phyloP scores from a whole-genome alignment of 2,113 vertebrate genomes.

The Eurypyga helias region DNA sequence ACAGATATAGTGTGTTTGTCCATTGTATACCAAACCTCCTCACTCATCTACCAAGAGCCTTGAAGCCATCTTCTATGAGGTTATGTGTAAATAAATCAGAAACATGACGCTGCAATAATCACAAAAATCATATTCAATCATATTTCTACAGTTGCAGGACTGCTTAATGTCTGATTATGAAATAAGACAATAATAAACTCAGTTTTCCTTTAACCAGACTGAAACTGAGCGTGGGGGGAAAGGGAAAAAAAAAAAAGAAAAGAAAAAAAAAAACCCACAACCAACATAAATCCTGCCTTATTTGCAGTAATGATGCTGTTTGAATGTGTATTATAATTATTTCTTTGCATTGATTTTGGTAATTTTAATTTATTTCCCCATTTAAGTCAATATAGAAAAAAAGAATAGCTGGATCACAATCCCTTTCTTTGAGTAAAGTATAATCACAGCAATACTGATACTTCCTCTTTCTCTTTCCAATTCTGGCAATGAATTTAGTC shows the following conservation, averaged over 20 bases:
- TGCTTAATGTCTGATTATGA: constrained; percentile 14
- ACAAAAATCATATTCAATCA: background rate
- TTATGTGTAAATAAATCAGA: constrained; percentile 20
- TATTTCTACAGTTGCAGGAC: background rate
- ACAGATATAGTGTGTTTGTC: background rate
- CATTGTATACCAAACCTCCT: background rate
- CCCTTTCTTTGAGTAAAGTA: constrained; percentile 17
- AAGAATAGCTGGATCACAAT: constrained; percentile 21
- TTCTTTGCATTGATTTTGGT: constrained; percentile 42
- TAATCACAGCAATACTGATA: background rate
- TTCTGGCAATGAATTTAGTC: constrained; percentile 39
- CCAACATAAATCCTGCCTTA: background rate
- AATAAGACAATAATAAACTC: constrained; percentile 20
- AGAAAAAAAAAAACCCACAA: background rate
- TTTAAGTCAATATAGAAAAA: constrained; percentile 55
- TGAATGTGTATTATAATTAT: constrained; percentile 32
- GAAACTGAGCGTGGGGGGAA: constrained; percentile 51
- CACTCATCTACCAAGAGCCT: background rate
- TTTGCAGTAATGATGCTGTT: constrained; percentile 13
- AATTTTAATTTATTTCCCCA: constrained; percentile 64
- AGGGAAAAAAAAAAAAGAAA: too few relatives aligned
- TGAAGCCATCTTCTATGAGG: background rate
- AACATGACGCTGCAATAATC: background rate
- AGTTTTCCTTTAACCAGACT: constrained; percentile 27
- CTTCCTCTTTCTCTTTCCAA: constrained; percentile 7